Percentiles rank a stretch among this genome's conserved stretches.
phyloP scores from a whole-genome alignment of 1,140 invertebrate species.

The Drosophila seguyi region DNA sequence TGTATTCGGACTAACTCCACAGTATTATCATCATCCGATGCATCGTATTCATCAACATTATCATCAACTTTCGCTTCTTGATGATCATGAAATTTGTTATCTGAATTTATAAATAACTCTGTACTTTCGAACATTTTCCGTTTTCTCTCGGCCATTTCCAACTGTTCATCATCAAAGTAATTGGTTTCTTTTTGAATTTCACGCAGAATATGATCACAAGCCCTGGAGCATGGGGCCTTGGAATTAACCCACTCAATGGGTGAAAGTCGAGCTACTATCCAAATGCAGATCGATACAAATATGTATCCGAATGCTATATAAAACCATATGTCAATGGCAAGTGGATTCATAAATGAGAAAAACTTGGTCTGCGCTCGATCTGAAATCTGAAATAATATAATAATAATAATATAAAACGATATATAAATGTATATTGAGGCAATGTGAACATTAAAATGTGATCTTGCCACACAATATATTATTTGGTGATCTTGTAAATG shows the following conservation, averaged over 20 bases:
- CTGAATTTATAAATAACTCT: conserved; percentile 18
- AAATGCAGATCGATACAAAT: conserved; percentile 96
- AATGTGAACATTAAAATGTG: not conserved
- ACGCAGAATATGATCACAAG: conserved; percentile 70
- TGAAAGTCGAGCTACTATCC: conserved; percentile 97
- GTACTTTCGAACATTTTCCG: conserved; percentile 3
- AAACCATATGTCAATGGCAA: conserved; percentile 97
- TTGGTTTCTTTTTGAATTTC: conserved; percentile 55
- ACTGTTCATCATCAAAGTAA: conserved; percentile 39
- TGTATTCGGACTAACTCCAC: conserved; percentile 86
- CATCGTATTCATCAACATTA: conserved; percentile 34
- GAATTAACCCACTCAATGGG: conserved; percentile 95
- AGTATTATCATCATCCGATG: conserved; percentile 77
- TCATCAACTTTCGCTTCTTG: conserved; percentile 10
- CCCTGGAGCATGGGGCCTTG: conserved; percentile 65
- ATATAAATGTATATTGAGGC: not conserved
- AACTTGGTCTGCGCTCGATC: conserved; percentile 87
- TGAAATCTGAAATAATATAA: conserved; percentile 74
- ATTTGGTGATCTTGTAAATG: not conserved
- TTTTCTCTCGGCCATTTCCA: conserved; percentile 39
- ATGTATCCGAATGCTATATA: conserved; percentile 97
- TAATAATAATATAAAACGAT: conserved; percentile 4
- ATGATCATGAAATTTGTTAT: conserved; percentile 1
- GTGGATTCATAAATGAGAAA: conserved; percentile 97
- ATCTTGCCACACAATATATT: not conserved